A percentile compares a stretch with the other conserved stretches of the same genome.
These are phyloP conservation scores for Telmatherina bonti DNA, from an alignment of 2,797 vertebrate genomes.

Conservation along the genomic window DNA sequence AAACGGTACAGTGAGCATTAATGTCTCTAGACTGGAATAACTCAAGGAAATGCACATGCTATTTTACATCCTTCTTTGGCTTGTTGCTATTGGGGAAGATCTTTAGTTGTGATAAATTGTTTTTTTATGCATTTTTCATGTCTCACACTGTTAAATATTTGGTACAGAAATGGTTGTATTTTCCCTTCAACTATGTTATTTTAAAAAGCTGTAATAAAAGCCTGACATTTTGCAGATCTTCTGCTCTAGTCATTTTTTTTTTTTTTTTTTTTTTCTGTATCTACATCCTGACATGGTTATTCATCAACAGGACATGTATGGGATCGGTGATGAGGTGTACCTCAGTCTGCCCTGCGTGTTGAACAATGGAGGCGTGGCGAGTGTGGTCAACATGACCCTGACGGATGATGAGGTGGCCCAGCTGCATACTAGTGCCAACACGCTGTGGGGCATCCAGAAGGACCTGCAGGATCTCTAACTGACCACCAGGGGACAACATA, in stretches of 20 bases:
- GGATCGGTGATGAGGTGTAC: constrained; percentile 91
- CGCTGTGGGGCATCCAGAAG: constrained; percentile 94
- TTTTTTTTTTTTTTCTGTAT: not conserved
- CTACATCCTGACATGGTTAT: not conserved
- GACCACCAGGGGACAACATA: constrained; percentile 36
- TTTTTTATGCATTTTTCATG: not conserved
- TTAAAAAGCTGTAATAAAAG: not conserved
- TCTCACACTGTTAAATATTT: not conserved
- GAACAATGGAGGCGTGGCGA: constrained; percentile 86
- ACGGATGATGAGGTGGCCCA: constrained; percentile 90
- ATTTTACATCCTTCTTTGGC: too few species aligned
- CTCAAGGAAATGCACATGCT: too few species aligned
- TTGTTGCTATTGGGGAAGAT: too few species aligned
- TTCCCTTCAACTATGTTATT: not conserved
- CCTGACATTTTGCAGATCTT: not conserved
- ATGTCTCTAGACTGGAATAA: not conserved
- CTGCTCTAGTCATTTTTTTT: not conserved
- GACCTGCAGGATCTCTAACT: constrained; percentile 90
- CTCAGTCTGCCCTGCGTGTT: constrained; percentile 93
- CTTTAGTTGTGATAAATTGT: not conserved
- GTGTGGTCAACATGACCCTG: constrained; percentile 94
- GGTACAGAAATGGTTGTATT: not conserved
- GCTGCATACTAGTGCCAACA: constrained; percentile 89
- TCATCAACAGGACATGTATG: constrained; percentile 88
- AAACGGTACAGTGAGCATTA: not conserved